Evolutionary conservation across 2,888 invertebrate genomes (phyloP).

Genomic region (Hypsopygia costalis): DNA sequence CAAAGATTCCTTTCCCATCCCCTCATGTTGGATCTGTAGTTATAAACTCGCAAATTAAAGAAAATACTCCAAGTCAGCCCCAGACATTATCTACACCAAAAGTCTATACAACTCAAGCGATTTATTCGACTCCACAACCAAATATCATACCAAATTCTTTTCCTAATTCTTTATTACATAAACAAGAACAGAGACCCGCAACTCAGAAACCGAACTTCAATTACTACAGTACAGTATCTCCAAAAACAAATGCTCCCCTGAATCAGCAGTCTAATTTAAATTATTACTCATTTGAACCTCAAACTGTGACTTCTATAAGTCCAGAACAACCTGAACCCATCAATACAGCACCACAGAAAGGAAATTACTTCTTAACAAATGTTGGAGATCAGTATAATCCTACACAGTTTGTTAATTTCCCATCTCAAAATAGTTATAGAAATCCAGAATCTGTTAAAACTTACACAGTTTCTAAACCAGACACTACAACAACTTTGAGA

Average conservation of each 20-base stretch:
- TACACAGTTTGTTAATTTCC: conserved; percentile 40
- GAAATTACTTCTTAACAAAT: conserved; percentile 53
- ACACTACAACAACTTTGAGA: conserved; percentile 42
- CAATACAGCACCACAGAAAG: conserved; percentile 39
- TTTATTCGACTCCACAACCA: conserved; percentile 27
- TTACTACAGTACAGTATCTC: conserved; percentile 64
- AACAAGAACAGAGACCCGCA: conserved; percentile 48
- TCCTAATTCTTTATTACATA: conserved; percentile 31
- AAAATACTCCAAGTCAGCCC: not conserved
- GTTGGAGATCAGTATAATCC: conserved; percentile 44
- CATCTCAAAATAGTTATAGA: conserved; percentile 31
- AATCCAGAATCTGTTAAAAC: conserved; percentile 32
- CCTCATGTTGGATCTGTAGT: conserved; percentile 94
- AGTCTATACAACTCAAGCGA: conserved; percentile 25
- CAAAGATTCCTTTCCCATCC: conserved; percentile 91
- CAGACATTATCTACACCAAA: not conserved
- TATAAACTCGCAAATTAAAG: conserved; percentile 75
- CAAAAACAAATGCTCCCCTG: conserved; percentile 40
- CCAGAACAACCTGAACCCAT: conserved; percentile 36
- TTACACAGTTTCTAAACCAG: conserved; percentile 35
- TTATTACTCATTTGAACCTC: conserved; percentile 69
- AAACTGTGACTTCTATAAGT: conserved; percentile 53
- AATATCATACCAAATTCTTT: conserved; percentile 41
- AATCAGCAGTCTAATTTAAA: conserved; percentile 51
- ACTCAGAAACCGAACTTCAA: conserved; percentile 64